These are phyloP conservation scores for Pyralis farinalis DNA, from an alignment of 2,888 invertebrate genomes.

Conservation along the genomic window DNA sequence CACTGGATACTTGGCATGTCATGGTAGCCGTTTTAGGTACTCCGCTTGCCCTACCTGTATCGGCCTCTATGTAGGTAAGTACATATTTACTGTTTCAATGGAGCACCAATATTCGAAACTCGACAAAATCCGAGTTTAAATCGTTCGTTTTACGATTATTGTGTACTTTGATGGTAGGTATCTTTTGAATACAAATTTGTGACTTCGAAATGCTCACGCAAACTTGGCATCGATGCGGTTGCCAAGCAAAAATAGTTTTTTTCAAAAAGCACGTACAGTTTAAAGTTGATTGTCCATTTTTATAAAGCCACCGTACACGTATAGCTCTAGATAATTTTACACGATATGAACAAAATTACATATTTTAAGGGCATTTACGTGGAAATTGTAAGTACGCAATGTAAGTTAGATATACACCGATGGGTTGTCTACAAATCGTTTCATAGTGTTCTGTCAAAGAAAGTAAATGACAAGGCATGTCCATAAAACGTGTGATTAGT, in stretches of 20 bases:
- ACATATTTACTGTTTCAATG: constrained; percentile 40
- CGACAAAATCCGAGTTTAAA: constrained; percentile 67
- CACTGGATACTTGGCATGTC: not conserved
- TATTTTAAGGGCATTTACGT: constrained; percentile 47
- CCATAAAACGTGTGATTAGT: constrained; percentile 20
- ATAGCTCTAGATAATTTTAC: constrained; percentile 42
- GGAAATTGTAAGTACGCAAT: constrained; percentile 33
- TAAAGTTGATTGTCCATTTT: not conserved
- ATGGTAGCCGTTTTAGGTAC: not conserved
- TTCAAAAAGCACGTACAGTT: not conserved
- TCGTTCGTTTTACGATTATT: constrained; percentile 70
- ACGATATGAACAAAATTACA: constrained; percentile 42
- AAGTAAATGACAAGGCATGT: constrained; percentile 18
- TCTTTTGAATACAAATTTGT: constrained; percentile 70
- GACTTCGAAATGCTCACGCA: constrained; percentile 51
- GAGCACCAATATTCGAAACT: constrained; percentile 50
- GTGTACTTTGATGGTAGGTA: constrained; percentile 64
- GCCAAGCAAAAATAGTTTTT: constrained; percentile 16
- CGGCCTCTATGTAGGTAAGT: constrained; percentile 12
- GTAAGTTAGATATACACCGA: constrained; percentile 28
- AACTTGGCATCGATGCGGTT: constrained; percentile 22
- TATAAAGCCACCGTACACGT: constrained; percentile 29
- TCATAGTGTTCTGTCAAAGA: constrained; percentile 14
- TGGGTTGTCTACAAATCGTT: constrained; percentile 16
- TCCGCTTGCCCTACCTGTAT: constrained; percentile 12